These are phyloP conservation scores for Keiferia lycopersicella DNA, from an alignment of 2,888 invertebrate genomes.

Conservation along the genomic window DNA sequence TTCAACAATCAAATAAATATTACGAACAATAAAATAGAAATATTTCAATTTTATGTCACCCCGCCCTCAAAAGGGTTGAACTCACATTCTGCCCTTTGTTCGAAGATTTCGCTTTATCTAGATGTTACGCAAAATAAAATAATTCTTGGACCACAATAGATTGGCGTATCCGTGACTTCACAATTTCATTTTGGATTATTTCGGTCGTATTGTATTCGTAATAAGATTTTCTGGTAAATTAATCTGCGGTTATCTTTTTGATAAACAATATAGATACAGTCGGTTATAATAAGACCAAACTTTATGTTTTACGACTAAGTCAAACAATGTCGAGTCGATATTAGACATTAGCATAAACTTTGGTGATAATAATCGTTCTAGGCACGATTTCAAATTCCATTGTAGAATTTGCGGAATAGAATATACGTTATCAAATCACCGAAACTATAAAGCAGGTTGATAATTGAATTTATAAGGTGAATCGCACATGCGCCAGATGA, in stretches of 20 bases:
- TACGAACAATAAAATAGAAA: conserved; percentile 79
- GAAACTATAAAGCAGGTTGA: conserved; percentile 17
- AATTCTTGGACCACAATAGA: conserved; percentile 60
- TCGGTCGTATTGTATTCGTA: conserved; percentile 34
- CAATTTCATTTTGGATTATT: conserved; percentile 45
- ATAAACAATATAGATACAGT: conserved; percentile 6
- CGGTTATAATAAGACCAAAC: conserved; percentile 24
- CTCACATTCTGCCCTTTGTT: conserved; percentile 46
- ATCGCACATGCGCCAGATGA: no score
- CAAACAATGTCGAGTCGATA: neutral
- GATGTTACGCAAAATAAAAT: conserved; percentile 77
- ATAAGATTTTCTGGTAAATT: conserved; percentile 44
- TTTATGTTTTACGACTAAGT: conserved; percentile 18
- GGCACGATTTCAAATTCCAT: neutral
- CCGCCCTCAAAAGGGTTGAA: conserved; percentile 67
- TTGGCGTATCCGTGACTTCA: conserved; percentile 46
- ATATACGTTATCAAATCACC: conserved; percentile 9
- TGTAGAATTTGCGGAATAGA: conserved; percentile 13
- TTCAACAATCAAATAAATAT: conserved; percentile 82
- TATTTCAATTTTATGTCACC: conserved; percentile 79
- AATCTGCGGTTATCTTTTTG: conserved; percentile 38
- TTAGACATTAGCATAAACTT: conserved; percentile 3
- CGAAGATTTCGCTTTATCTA: conserved; percentile 69
- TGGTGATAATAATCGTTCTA: conserved; percentile 5
- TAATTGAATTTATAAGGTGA: conserved; percentile 18